Evolutionary conservation across 1,140 invertebrate genomes (phyloP), one percentile per base, ranked within the genome.

Genomic region (Meloidogyne chitwoodi): DNA sequence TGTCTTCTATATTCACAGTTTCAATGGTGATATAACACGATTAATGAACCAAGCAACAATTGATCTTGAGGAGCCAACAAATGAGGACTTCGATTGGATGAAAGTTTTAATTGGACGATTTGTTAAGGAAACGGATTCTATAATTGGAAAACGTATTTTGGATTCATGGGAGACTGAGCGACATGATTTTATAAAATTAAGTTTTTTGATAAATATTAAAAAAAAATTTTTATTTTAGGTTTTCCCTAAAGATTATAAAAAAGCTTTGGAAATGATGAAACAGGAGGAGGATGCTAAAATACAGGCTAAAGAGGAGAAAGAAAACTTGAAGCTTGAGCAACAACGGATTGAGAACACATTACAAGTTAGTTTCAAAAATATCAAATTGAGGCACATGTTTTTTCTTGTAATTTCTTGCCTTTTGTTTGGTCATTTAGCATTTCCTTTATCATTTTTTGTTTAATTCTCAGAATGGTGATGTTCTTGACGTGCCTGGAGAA

Each of bases 191-290:
- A 90, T 96, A 61, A 99, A 99, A 90, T 94, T 91, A 80, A 69
- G 31, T 80, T 26, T 22, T 29, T 65, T 31, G 64, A 8, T 48
- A 48, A 19, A 2, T 19, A 16, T 48, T 48, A 0, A 19, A 19
- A 19, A 48, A 19, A 48, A 19, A 11, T 48, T 19, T 19, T 19
- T 16, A 56, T 56, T 10, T 48, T 34, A 90, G 89, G 91, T 98
- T 70, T 99, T 98, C 90, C 96, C 96, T 0, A 93, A 93, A 83
- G 96, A 99, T 84, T 99, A 97, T 88, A 94, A 97, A 85, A 90
- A 93, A 79, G 96, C 92, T 8, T 88, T 99, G 5, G 91, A 92
- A 80, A 92, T 93, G 84, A 83, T 93, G 81, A 91, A 91, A 48
- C 89, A 91, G 72, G 90, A 92, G 79, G 69, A 76, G 24, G 81